Percentiles rank a stretch among this genome's conserved stretches.
These are phyloP conservation scores for Ariolimax columbianus DNA, from an alignment of 2,888 invertebrate species.

Conservation along the genomic window DNA sequence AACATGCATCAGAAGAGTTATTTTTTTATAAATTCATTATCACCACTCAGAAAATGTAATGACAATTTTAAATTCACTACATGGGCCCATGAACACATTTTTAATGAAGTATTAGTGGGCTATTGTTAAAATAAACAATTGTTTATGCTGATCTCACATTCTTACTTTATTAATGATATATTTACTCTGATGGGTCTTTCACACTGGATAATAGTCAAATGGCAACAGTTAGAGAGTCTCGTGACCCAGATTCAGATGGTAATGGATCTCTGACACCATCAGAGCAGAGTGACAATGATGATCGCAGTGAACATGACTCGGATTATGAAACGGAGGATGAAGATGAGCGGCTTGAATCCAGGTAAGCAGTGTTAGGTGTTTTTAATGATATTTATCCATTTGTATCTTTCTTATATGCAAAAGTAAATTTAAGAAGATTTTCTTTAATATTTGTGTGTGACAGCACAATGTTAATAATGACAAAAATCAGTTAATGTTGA, in stretches of 20 bases:
- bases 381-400: too few species aligned
- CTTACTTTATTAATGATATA: neutral
- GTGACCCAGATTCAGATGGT: conserved; percentile 65
- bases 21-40: too few species aligned
- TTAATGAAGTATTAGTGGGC: too few species aligned
- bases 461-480: too few species aligned
- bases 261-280: conserved; percentile 71
- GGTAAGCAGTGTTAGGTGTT: conserved; percentile 53
- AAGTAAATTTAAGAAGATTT: too few species aligned
- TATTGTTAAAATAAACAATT: neutral
- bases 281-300: conserved; percentile 70
- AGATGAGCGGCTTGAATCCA: conserved; percentile 52
- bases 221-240: conserved; percentile 51
- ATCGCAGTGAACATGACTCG: conserved; percentile 69
- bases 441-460: too few species aligned
- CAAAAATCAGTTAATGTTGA: too few species aligned
- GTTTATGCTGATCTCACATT: neutral
- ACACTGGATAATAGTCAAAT: conserved; percentile 39
- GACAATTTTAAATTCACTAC: too few species aligned
- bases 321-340: conserved; percentile 74
- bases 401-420: too few species aligned
- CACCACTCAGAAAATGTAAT: too few species aligned
- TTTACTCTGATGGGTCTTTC: neutral
- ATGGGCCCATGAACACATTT: too few species aligned
- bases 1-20: too few species aligned